Evolutionary conservation across 2,888 invertebrate species (phyloP), one percentile per base, ranked within the genome.

Genomic region (Morpho deidamia): DNA sequence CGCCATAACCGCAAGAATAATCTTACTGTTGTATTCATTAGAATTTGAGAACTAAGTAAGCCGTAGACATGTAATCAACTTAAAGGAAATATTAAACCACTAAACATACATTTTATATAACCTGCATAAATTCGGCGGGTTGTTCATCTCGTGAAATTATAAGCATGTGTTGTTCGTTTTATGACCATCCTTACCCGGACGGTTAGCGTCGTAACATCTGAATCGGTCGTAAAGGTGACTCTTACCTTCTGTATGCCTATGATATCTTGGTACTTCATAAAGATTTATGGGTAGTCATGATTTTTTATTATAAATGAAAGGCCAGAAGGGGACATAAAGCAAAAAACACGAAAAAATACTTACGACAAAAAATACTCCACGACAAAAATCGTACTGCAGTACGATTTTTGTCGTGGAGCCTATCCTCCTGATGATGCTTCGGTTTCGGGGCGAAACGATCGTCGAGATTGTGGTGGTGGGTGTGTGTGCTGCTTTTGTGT

Each of bases 131-230:
- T 69, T 66, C 61, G 56, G 59, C 49, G 64, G 59, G 66, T 60
- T 64, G 64, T 68, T 63, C 60, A 53, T 60, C 60, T 53, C 43
- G 46, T 53, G 51, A 51, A 56, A 55, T 58, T 61, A 59, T 57
- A 57, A 71, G 66, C 71, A 71, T 65, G 65, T 70, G 72, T 73
- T 70, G 68, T 68, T 66, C 63, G 65, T 66, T 72, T 74, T 71
- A 75, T 62, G 70, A 64, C 52, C 52, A 38, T 54, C 66, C 64
- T 66, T 59, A 66, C 63, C 58, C 61, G 66, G 62, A 59, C 58
- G 63, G 66, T 65, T 71, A 66, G 61, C 59, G 56, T 64, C 68
- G 63, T 68, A 64, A 63, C 61, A 49, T 56, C 49, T 56, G 51
- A 61, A 66, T 51, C 44, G 62, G 47, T 63, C 65, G 66, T 70